These are phyloP conservation scores for Cheilosia scutellata DNA, from an alignment of 2,888 invertebrate species.

Conservation along the genomic window DNA sequence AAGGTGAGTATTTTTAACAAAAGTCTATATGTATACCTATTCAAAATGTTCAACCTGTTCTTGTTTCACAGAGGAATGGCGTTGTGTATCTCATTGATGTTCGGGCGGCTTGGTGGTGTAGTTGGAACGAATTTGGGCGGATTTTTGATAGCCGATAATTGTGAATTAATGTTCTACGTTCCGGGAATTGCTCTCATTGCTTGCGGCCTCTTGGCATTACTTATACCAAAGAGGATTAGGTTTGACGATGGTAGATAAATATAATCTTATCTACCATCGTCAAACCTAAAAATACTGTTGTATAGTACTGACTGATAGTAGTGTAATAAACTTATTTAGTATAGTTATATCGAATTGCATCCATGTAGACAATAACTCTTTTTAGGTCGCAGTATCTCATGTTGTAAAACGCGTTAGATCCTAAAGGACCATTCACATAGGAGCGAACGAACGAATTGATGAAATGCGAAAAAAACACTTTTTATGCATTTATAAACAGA, in stretches of 20 bases:
- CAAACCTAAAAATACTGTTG: neutral
- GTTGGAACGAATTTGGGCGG: slow-evolving; percentile 84
- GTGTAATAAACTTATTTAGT: too few relatives aligned
- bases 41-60: neutral
- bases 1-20: slow-evolving; percentile 76
- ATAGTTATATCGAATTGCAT: too few relatives aligned
- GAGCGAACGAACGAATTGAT: too few relatives aligned
- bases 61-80: slow-evolving; percentile 84
- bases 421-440: too few relatives aligned
- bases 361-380: too few relatives aligned
- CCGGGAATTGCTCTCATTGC: slow-evolving; percentile 77
- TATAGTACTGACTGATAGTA: too few relatives aligned
- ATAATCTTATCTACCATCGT: too few relatives aligned
- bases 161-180: slow-evolving; percentile 83
- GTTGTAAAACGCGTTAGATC: too few relatives aligned
- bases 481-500: too few relatives aligned
- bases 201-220: slow-evolving; percentile 77
- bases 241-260: neutral
- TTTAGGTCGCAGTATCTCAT: too few relatives aligned
- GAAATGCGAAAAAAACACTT: too few relatives aligned
- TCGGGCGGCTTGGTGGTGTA: slow-evolving; percentile 85
- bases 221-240: slow-evolving; percentile 76
- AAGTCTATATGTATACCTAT: too few relatives aligned
- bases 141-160: slow-evolving; percentile 83
- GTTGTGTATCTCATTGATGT: slow-evolving; percentile 85